These are phyloP conservation scores for Sisyra terminalis DNA, from an alignment of 2,888 invertebrate species.

Conservation along the genomic window DNA sequence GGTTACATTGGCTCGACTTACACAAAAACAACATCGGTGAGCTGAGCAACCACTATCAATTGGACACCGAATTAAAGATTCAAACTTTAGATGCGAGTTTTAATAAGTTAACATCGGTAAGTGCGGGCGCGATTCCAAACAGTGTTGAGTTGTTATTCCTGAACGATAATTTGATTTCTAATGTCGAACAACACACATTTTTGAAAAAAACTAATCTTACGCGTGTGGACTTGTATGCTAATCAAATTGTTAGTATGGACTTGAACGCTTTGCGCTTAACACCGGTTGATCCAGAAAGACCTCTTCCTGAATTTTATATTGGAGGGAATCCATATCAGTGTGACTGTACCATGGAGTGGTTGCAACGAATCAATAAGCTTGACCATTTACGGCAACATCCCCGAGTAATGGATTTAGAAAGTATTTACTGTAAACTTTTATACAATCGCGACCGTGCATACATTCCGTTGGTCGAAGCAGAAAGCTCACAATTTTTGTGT, in stretches of 20 bases:
- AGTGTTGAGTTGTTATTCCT: constrained; percentile 73
- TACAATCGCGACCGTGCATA: constrained; percentile 73
- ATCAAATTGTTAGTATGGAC: constrained; percentile 80
- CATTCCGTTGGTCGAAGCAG: constrained; percentile 72
- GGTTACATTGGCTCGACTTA: constrained; percentile 76
- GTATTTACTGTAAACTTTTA: constrained; percentile 74
- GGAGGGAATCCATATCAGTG: constrained; percentile 90
- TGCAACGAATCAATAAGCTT: constrained; percentile 76
- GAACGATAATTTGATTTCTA: constrained; percentile 74
- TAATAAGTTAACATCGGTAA: constrained; percentile 67
- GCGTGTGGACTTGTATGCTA: constrained; percentile 81
- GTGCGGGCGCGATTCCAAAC: constrained; percentile 61
- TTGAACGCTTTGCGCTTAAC: constrained; percentile 72
- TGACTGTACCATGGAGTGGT: constrained; percentile 92
- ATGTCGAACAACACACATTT: constrained; percentile 79
- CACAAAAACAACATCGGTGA: constrained; percentile 73
- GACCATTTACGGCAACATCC: constrained; percentile 74
- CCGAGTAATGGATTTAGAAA: constrained; percentile 77
- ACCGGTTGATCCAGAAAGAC: constrained; percentile 56
- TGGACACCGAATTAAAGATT: constrained; percentile 54
- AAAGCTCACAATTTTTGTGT: constrained; percentile 81
- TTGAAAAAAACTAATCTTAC: constrained; percentile 77
- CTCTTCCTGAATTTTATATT: constrained; percentile 79
- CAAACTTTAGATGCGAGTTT: constrained; percentile 83
- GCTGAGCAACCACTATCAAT: constrained; percentile 55